A percentile compares a stretch with the other conserved stretches of the same genome.
phyloP scores from a whole-genome alignment of 2,888 invertebrate genomes.

The Cybosia mesomella region DNA sequence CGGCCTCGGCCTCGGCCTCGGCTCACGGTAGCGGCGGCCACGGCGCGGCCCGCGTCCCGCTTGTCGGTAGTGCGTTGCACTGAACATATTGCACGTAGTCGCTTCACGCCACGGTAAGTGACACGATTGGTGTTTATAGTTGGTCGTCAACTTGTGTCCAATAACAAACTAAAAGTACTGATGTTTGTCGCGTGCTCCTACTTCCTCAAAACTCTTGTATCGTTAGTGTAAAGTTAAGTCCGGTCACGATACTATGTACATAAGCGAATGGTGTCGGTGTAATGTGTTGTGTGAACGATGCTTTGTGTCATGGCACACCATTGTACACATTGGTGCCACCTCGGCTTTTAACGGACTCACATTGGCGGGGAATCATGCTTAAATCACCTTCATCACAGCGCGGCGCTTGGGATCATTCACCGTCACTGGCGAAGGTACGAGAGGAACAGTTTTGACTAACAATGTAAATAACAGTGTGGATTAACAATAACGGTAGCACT shows the following conservation, averaged over 20 bases:
- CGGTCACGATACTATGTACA: conserved; percentile 42
- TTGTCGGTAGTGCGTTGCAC: conserved; percentile 50
- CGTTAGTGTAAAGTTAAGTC: conserved; percentile 9
- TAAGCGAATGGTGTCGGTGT: conserved; percentile 61
- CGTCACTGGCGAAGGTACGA: conserved; percentile 32
- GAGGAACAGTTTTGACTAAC: conserved; percentile 41
- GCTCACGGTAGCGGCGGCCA: not conserved
- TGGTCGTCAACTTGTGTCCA: conserved; percentile 15
- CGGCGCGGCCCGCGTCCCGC: not conserved
- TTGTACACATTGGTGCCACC: conserved; percentile 51
- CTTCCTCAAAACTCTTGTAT: conserved; percentile 9
- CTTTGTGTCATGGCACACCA: conserved; percentile 61
- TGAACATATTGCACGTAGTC: conserved; percentile 63
- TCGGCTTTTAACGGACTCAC: conserved; percentile 57
- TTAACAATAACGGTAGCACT: conserved; percentile 47
- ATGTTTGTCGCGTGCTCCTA: conserved; percentile 41
- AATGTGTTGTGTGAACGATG: conserved; percentile 59
- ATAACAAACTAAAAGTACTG: conserved; percentile 57
- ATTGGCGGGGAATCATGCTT: conserved; percentile 63
- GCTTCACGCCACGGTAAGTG: conserved; percentile 54
- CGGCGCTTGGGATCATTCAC: conserved; percentile 36
- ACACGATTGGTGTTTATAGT: conserved; percentile 32
- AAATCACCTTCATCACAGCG: conserved; percentile 54
- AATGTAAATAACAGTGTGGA: conserved; percentile 55
- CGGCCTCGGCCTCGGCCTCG: too few species aligned